Base-by-base conservation (phyloP, 2,888 invertebrate genomes). In the Isoperla grammatica region DNA sequence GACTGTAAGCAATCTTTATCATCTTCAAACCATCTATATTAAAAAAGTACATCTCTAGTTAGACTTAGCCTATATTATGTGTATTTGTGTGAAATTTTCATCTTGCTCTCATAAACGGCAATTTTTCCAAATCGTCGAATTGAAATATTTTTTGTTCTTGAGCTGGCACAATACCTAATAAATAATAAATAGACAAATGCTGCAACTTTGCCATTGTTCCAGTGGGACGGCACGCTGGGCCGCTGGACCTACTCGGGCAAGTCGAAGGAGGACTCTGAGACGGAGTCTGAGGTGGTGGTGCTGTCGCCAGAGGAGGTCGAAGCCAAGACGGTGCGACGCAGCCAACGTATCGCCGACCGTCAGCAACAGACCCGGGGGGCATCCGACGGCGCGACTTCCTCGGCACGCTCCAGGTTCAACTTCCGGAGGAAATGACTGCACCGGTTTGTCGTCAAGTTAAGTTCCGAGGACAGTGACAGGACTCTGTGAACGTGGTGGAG, bases 211-310 rank as follows among this genome's bases (percentile, higher is more conserved):
- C n/a, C n/a, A 29, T 35, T 54, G 6, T 69, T 68, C 35, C 60
- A 75, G 75, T 75, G 75, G 75, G 75, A 75, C 63, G 73, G 74
- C 40, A 68, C 69, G 39, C 67, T 75, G 5, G 68, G 67, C 6
- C 69, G 68, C 39, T 75, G 75, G 75, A 67, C 69, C 17, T 73
- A 74, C 60, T 64, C 63, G 1, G 65, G 65, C 35, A 64, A 68
- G 56, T 57, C 64, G 1, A 37, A 61, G 46, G 39, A 39, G 11
- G 29, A 46, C 40, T 29, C 15, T 9, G 57, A 40, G 35, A 46
- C 43, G 15, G 50, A 55, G n/a, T 20, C 13, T 6, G 68, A 69
- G 11, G 67, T 62, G 39, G 67, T 65, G 22, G 54, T 55, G 12
- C 65, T 64, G 45, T 65, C 67, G 12, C 61, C 60, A 8, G 67